Conservation (phyloP, 2,113 vertebrate species). For the Arothron firmamentum region DNA sequence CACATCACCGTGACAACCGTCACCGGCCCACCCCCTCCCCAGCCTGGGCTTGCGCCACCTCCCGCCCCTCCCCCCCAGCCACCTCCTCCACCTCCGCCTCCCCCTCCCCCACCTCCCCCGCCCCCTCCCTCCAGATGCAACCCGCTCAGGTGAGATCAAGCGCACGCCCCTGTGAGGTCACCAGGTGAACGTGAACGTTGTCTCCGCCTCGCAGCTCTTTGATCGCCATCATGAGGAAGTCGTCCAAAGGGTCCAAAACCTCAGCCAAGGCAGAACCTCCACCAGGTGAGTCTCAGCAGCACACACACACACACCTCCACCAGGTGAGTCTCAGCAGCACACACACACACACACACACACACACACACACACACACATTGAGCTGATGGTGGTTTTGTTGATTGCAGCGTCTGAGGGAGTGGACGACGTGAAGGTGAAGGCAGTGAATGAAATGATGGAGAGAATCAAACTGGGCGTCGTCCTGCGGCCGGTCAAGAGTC, state of each 20-base stretch:
- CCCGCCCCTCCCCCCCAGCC: constrained; percentile 69
- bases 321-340: constrained; percentile 48
- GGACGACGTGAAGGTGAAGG: constrained; percentile 78
- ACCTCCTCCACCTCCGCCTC: constrained; percentile 71
- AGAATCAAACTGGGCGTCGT: constrained; percentile 80
- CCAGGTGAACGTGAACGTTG: no score
- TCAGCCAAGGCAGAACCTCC: constrained; percentile 66
- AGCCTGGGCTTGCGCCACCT: constrained; percentile 65
- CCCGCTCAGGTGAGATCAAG: constrained; percentile 81
- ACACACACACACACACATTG: neutral
- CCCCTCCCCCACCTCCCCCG: constrained; percentile 47
- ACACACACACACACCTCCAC: constrained; percentile 20
- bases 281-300: constrained; percentile 49
- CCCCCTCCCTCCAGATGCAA: constrained; percentile 77
- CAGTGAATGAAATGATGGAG: constrained; percentile 83
- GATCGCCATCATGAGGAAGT: constrained; percentile 80
- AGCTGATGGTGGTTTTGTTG: no score
- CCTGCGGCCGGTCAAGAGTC: constrained; percentile 76
- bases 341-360: neutral
- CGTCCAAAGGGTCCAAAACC: constrained; percentile 75
- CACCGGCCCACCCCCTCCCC: constrained; percentile 21
- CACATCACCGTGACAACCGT: constrained; percentile 23
- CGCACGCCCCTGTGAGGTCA: no score
- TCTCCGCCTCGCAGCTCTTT: constrained; percentile 67
- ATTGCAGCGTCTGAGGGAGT: constrained; percentile 54